Conservation (phyloP, 2,797 vertebrate species). For the Enteromius unitaeniatus region DNA sequence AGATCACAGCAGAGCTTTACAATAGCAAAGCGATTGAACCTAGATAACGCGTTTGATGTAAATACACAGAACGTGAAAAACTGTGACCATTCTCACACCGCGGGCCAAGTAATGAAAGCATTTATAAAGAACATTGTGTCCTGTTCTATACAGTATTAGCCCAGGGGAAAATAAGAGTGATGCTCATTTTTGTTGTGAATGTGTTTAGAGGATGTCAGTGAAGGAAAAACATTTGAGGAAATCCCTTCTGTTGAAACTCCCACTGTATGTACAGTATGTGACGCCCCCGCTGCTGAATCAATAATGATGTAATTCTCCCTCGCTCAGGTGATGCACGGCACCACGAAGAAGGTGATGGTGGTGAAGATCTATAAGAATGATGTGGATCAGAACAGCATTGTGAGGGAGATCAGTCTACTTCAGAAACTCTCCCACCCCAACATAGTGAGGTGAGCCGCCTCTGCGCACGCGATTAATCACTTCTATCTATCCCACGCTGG, state of each 20-base stretch:
- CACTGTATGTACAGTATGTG: background rate
- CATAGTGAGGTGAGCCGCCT: constrained; percentile 81
- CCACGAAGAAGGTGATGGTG: constrained; percentile 84
- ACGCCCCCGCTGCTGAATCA: background rate
- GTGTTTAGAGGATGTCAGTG: constrained; percentile 5
- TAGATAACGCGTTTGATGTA: constrained; percentile 15
- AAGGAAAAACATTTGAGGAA: background rate
- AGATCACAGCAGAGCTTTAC: background rate
- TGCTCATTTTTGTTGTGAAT: background rate
- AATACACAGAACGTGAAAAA: constrained; percentile 14
- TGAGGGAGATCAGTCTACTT: constrained; percentile 88
- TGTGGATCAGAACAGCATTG: constrained; percentile 88
- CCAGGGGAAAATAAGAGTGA: background rate
- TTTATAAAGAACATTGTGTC: constrained; percentile 15
- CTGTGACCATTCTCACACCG: constrained; percentile 51
- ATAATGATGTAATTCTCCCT: background rate
- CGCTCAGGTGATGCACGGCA: constrained; percentile 82
- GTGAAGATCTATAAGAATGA: constrained; percentile 92
- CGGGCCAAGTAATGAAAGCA: constrained; percentile 41
- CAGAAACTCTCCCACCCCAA: constrained; percentile 93
- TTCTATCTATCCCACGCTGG: constrained; percentile 14
- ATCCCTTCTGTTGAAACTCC: constrained; percentile 3
- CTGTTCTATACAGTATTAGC: background rate
- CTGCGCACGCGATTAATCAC: constrained; percentile 18
- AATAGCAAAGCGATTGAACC: background rate